Evolutionary conservation across 1,140 invertebrate species (phyloP).

Genomic region (Drosophila leontia): DNA sequence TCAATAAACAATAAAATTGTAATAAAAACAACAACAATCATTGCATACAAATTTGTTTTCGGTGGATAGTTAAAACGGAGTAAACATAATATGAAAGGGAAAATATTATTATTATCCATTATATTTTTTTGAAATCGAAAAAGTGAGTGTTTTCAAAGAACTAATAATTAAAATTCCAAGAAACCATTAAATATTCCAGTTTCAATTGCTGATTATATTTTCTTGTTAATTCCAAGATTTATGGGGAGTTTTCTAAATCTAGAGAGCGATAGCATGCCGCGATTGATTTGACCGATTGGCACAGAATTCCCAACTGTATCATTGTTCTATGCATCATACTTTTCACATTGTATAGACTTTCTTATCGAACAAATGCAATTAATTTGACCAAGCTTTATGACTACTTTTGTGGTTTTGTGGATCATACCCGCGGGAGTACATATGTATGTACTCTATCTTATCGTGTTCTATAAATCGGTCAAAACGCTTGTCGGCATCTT

Average conservation of each 20-base stretch:
- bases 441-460: neutral
- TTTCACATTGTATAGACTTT: neutral
- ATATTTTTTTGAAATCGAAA: too few relatives aligned
- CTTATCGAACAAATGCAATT: neutral
- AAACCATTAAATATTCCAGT: neutral
- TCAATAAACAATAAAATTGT: slow-evolving; percentile 6
- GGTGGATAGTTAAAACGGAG: too few relatives aligned
- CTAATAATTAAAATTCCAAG: neutral
- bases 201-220: neutral
- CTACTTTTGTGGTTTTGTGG: neutral
- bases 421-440: neutral
- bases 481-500: neutral
- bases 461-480: neutral
- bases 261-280: neutral
- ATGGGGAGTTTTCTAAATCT: neutral
- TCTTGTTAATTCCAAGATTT: neutral
- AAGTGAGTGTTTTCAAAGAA: neutral
- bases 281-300: neutral
- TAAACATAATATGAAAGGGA: neutral
- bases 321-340: slow-evolving; percentile 1
- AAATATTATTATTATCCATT: neutral
- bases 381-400: neutral
- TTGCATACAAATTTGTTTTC: neutral
- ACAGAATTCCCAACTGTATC: neutral
- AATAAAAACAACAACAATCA: neutral